phyloP scores from a whole-genome alignment of 2,888 invertebrate species.

The Anarsia innoxiella region DNA sequence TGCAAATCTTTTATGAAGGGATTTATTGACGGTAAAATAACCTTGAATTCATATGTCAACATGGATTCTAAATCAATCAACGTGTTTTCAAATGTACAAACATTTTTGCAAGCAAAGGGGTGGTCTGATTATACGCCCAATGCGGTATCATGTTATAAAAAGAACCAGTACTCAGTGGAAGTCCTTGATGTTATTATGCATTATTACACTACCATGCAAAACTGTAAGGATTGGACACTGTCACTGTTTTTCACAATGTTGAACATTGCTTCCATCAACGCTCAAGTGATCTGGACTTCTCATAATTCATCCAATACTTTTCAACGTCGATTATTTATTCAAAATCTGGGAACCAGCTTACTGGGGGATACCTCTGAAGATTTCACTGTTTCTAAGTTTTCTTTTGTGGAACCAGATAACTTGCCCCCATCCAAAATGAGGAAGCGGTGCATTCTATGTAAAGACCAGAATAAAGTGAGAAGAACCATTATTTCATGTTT shows the following conservation, averaged over 20 bases:
- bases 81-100: constrained; percentile 52
- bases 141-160: constrained; percentile 52
- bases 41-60: constrained; percentile 49
- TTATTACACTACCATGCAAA: constrained; percentile 61
- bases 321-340: constrained; percentile 50
- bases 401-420: too few species aligned
- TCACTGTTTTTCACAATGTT: constrained; percentile 58
- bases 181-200: constrained; percentile 60
- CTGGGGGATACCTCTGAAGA: too few species aligned
- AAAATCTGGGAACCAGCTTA: constrained; percentile 48
- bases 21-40: constrained; percentile 44
- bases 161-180: constrained; percentile 51
- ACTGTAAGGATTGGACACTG: constrained; percentile 60
- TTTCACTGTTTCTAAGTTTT: constrained; percentile 15
- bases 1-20: constrained; percentile 42
- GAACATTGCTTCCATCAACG: constrained; percentile 60
- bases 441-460: too few species aligned
- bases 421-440: constrained; percentile 33
- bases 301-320: constrained; percentile 29
- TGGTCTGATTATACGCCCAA: constrained; percentile 16
- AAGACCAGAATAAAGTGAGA: too few species aligned
- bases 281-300: constrained; percentile 60
- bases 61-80: constrained; percentile 43
- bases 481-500: too few species aligned
- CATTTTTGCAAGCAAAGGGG: too few species aligned